A percentile compares a stretch with the other conserved stretches of the same genome.
phyloP scores from a whole-genome alignment of 37 sponge, comb jelly and placozoan genomes.

The Halichondria panicea region DNA sequence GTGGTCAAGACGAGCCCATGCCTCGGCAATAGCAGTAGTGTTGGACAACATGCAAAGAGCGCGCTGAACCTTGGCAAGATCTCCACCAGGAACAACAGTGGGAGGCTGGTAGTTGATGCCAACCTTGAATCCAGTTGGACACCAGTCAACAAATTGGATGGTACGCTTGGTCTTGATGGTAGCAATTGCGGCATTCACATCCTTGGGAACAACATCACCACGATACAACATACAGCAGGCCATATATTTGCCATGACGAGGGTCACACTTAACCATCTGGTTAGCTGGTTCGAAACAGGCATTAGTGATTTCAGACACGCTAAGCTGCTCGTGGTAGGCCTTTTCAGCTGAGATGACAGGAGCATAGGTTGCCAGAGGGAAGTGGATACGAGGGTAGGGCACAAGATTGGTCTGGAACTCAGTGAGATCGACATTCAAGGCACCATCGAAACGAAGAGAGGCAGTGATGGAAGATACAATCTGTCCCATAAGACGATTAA shows the following conservation, averaged over 20 bases:
- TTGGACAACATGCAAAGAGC: slow-evolving; percentile 98
- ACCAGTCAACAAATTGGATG: slow-evolving; percentile 99
- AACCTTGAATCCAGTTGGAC: slow-evolving; percentile 99
- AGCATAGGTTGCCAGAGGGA: slow-evolving; percentile 93
- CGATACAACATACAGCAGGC: slow-evolving; percentile 95
- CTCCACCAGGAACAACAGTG: slow-evolving; percentile 94
- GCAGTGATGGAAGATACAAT: slow-evolving; percentile 99
- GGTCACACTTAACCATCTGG: slow-evolving; percentile 97
- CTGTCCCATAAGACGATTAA: slow-evolving; percentile 88
- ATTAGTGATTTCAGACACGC: slow-evolving; percentile 90
- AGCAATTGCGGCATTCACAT: slow-evolving; percentile 95
- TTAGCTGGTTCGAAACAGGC: slow-evolving; percentile 96
- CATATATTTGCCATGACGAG: slow-evolving; percentile 97
- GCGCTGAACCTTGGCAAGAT: slow-evolving; percentile 94
- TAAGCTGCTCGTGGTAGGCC: slow-evolving; percentile 87
- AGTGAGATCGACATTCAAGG: slow-evolving; percentile 92
- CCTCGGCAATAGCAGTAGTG: slow-evolving; percentile 97
- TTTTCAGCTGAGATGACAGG: slow-evolving; percentile 87
- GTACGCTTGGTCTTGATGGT: slow-evolving; percentile 96
- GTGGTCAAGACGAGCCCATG: slow-evolving; percentile 98
- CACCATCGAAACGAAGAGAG: slow-evolving; percentile 94
- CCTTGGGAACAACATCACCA: slow-evolving; percentile 96
- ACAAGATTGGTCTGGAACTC: slow-evolving; percentile 98
- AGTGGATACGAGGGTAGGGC: slow-evolving; percentile 97
- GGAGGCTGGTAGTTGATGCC: slow-evolving; percentile 99